Evolutionary conservation across 1,140 invertebrate genomes (phyloP).

Genomic region (Platyscapa corneri): DNA sequence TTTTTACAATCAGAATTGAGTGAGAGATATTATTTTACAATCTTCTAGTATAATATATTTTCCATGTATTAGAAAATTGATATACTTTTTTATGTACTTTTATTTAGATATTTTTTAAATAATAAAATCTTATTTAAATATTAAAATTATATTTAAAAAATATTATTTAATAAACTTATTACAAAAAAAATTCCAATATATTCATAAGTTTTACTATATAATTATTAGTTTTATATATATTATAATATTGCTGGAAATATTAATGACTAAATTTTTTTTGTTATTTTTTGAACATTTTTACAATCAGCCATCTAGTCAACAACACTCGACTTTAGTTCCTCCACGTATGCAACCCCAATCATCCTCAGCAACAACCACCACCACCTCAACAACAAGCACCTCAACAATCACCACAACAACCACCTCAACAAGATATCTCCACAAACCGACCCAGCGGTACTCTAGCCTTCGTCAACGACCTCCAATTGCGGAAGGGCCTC

Average conservation of each 20-base stretch:
- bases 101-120: not conserved
- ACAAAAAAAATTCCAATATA: too few species aligned
- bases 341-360: slow-evolving; percentile 73
- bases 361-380: slow-evolving; percentile 61
- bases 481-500: slow-evolving; percentile 62
- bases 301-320: slow-evolving; percentile 67
- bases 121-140: too few species aligned
- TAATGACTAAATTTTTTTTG: not conserved
- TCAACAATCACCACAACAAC: slow-evolving; percentile 62
- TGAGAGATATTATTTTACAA: too few species aligned
- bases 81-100: not conserved
- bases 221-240: slow-evolving; percentile 22
- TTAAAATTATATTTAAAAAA: too few species aligned
- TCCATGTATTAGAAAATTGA: not conserved
- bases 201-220: too few species aligned
- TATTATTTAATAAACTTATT: too few species aligned
- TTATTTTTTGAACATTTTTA: slow-evolving; percentile 68
- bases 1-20: not conserved
- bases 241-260: not conserved
- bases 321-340: slow-evolving; percentile 71
- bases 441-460: slow-evolving; percentile 81
- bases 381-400: slow-evolving; percentile 64
- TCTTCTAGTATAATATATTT: too few species aligned
- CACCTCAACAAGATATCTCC: slow-evolving; percentile 66
- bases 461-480: slow-evolving; percentile 83